Base-by-base conservation (phyloP, 2,888 invertebrate genomes). In the Schizaphis graminum region DNA sequence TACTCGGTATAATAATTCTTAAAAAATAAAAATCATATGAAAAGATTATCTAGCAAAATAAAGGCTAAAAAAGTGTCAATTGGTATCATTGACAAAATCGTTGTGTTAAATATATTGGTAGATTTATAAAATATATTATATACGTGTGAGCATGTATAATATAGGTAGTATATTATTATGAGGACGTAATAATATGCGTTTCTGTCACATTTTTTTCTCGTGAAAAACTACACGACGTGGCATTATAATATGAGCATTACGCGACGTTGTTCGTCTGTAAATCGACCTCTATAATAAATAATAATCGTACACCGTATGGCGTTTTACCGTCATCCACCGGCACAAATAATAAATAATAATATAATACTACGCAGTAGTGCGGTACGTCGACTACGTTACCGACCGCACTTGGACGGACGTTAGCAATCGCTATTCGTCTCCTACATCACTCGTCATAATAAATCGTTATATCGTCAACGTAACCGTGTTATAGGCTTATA, bases 391-490 rank as follows among this genome's bases (percentile, higher is more conserved):
- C 35, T 21, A 77, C 77, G 21, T 35, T 35, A 21, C 35, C 77
- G 7, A 77, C 35, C 77, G 77, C 21, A 35, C 77, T 35, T 77
- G 77, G 77, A 35, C 35, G 77, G 77, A 77, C 77, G 77, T 77
- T 35, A 35, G 35, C 67, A 77, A 77, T 77, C 16, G 77, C n/a
- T 56, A 35, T 56, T 41, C 89, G 89, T 41, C 41, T 41, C 56
- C 35, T 24, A 56, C 88, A 88, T 35, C 10, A 53, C 41, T 89
- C 89, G 89, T 89, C 89, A 89, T 35, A 89, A 89, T 89, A 89
- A 89, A 89, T 89, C 89, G 89, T 89, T 89, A 89, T 56, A 89
- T 56, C 89, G 56, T 89, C 89, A 77, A 77, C 77, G 77, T 77
- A 77, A 77, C 77, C 77, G 35, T 35, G 77, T 35, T 77, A 77